Percentiles rank a stretch among this genome's conserved stretches.
These are phyloP conservation scores for Oryzias sinensis DNA, from an alignment of 2,797 vertebrate genomes.

Conservation along the genomic window DNA sequence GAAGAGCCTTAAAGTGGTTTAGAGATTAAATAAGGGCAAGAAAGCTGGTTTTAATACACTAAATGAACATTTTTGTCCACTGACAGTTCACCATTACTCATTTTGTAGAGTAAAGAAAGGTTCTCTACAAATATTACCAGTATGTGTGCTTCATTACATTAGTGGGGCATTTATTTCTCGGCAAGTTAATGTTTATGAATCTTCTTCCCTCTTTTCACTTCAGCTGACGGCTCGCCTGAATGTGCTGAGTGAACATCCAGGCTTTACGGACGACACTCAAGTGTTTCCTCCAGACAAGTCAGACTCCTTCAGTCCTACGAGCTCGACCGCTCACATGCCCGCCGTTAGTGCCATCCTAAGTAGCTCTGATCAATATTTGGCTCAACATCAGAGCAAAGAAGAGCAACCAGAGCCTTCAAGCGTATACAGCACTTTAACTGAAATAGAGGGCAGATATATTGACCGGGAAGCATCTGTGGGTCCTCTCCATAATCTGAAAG, in stretches of 20 bases:
- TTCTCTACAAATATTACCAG: no score
- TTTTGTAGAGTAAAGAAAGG: no score
- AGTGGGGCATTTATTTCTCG: constrained; percentile 46
- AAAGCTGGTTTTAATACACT: no score
- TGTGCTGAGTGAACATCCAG: constrained; percentile 61
- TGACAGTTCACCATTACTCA: no score
- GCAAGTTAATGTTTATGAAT: constrained; percentile 45
- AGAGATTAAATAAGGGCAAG: no score
- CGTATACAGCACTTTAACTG: constrained; percentile 41
- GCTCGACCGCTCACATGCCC: constrained; percentile 49
- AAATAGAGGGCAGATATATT: constrained; percentile 24
- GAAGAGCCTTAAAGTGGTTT: no score
- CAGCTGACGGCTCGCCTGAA: constrained; percentile 75
- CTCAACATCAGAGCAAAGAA: constrained; percentile 26
- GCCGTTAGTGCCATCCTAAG: constrained; percentile 58
- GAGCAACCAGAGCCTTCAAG: constrained; percentile 37
- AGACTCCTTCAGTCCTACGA: constrained; percentile 40
- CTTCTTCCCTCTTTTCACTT: constrained; percentile 55
- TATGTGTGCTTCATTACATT: constrained; percentile 59
- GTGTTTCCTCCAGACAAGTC: constrained; percentile 57
- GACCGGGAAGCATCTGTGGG: constrained; percentile 44
- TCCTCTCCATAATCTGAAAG: constrained; percentile 32
- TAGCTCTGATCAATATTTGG: constrained; percentile 53
- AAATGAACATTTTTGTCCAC: no score
- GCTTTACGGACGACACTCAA: constrained; percentile 48